These are phyloP conservation scores for Folsomia manolachei DNA, from an alignment of 2,888 invertebrate genomes.

Conservation along the genomic window DNA sequence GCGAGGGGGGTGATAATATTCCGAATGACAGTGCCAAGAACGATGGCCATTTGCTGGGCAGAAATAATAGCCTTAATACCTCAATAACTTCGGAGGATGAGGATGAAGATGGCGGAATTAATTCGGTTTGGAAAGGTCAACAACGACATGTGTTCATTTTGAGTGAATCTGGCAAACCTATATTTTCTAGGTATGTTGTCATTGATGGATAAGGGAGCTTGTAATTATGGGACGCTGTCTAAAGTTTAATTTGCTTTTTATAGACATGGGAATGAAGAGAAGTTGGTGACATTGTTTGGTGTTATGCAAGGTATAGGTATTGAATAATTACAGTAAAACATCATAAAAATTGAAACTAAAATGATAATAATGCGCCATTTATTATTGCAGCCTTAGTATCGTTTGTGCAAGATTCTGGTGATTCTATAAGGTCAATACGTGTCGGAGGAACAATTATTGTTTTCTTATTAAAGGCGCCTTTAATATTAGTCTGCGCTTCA, in stretches of 20 bases:
- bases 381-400: slow-evolving; percentile 91
- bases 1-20: slow-evolving; percentile 4
- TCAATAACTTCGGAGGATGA: slow-evolving; percentile 3
- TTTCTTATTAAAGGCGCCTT: slow-evolving; percentile 83
- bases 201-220: too few species aligned
- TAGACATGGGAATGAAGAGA: slow-evolving; percentile 89
- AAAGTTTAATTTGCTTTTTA: too few species aligned
- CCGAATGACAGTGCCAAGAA: slow-evolving; percentile 22
- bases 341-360: too few species aligned
- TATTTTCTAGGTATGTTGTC: slow-evolving; percentile 86
- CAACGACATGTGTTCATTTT: slow-evolving; percentile 91
- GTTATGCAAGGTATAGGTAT: too few species aligned
- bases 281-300: slow-evolving; percentile 88
- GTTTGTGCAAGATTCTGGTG: slow-evolving; percentile 78
- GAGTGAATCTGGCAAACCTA: slow-evolving; percentile 94
- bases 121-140: slow-evolving; percentile 68
- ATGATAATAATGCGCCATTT: too few species aligned
- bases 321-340: too few species aligned
- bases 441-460: slow-evolving; percentile 85
- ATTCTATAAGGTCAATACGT: slow-evolving; percentile 79
- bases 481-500: slow-evolving; percentile 84
- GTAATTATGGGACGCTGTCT: too few species aligned
- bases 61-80: not conserved
- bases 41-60: slow-evolving; percentile 4
- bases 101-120: slow-evolving; percentile 26